Base-by-base conservation (phyloP, 2,888 invertebrate genomes). In the Zaprionus lineosus region DNA sequence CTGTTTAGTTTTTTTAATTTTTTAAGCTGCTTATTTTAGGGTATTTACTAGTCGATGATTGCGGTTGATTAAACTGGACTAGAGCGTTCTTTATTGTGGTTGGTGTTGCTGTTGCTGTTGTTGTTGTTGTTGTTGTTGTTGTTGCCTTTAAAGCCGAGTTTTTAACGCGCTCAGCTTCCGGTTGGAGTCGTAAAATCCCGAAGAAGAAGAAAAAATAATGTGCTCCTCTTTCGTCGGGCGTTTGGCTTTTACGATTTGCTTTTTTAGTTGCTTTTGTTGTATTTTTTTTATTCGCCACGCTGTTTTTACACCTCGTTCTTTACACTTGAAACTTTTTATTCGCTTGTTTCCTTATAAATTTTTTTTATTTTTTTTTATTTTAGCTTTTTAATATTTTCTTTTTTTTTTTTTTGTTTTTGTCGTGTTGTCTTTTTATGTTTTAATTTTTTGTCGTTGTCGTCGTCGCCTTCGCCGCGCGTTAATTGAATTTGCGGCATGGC, bases 401-500 rank as follows among this genome's bases (percentile, higher is more conserved):
- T 33, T 55, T 56, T 56, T 26, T 31, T 21, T 50, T 28, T 26
- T 39, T 36, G 29, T 24, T 21, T 9, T 28, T 46, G 24, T 53
- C n/a, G n/a, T n/a, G n/a, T n/a, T n/a, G n/a, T n/a, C n/a, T n/a
- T 63, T 47, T 63, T 72, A 72, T 69, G 73, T 66, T 71, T 59
- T 66, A 12, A 71, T 68, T 69, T 52, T 56, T 46, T 36, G 36
- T 31, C 37, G 51, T 24, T 39, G 40, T 37, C 33, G 48, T 52
- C 36, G 36, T 31, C 37, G 51, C 28, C 39, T 36, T 37, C 33
- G 48, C 50, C 36, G 59, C 52, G 47, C 60, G 55, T 78, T 78
- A 79, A 79, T 79, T 84, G 78, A 79, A 84, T 84, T 84, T 79
- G 78, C 43, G 85, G 83, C 78, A 37, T 55, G 53, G 39, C n/a